Base-by-base conservation (phyloP, 1,140 invertebrate genomes). In the Cydia splendana region DNA sequence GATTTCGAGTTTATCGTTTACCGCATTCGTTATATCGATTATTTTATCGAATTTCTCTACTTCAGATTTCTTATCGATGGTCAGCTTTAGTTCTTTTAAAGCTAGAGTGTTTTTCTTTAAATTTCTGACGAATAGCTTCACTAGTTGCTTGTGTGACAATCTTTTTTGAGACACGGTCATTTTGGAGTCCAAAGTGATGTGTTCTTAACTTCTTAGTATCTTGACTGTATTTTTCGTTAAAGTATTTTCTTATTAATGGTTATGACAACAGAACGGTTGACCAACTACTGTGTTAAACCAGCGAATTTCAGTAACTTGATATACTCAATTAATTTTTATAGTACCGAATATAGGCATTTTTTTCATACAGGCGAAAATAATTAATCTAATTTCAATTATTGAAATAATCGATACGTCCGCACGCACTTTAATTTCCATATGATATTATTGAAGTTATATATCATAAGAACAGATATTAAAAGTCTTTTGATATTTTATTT, bases 1-100 rank as follows among this genome's bases (percentile, higher is more conserved):
- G 15, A 89, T 77, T 74, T 93, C 90, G 30, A 93, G 82, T 87
- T 93, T 93, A 24, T 93, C 90, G 84, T 93, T 88, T 2, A 93
- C 83, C 0, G 85, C 81, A n/a, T 85, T 88, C 24, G 86, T 82
- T 76, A 91, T 78, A 48, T 91, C 87, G 75, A 89, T 81, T 57
- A 92, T 84, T 84, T 82, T 88, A 3, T 91, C 85, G 77, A 75
- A 81, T 38, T 79, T 83, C 0, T 86, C 78, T 45, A 81, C 78
- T 80, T 75, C 76, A 24, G 83, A 57, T 74, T 88, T 88, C 18
- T 74, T 76, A 34, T 93, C 90, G 62, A 88, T 85, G 3, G 88
- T 82, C 1, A 62, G 74, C 80, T 91, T 91, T 69, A 93, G 77
- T 42, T 88, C 82, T 79, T 87, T 88, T 30, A 93, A 65, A 0